Base-by-base conservation (phyloP, 2,888 invertebrate species). In the Frankliniella fusca region DNA sequence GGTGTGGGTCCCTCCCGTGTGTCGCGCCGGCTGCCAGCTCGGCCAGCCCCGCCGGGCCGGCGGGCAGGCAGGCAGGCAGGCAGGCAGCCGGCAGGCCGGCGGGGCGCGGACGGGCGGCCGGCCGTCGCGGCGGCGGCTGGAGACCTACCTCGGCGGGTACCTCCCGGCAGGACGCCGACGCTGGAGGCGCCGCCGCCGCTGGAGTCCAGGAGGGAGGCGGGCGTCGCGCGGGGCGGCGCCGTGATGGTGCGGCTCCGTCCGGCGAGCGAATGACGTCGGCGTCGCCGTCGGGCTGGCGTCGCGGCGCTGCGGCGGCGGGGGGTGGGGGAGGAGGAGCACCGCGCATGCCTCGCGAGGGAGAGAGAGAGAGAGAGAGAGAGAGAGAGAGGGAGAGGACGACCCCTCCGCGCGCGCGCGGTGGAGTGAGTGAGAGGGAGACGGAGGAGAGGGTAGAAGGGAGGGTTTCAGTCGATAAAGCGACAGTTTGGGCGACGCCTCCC, bases 281-380 rank as follows among this genome's bases (percentile, higher is more conserved):
- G 82, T 83, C 81, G 83, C 80, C 54, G 84, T 82, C 80, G 84
- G 84, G 85, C 84, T 84, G 83, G 70, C 79, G 81, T 82, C 28
- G 81, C 65, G 54, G 76, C 23, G 38, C 70, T 28, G 61, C 65
- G 7, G 48, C 54, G 81, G 65, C 81, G 38, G 27, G 50, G 81
- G 81, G 87, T 85, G 87, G 86, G 87, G 86, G 86, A 85, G 86
- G 86, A 83, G 83, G 54, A 54, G 87, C 87, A 89, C 23, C 70
- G 70, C 70, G 70, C 70, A 76, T 76, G 70, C 70, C 70, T 76
- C 70, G 70, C 82, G 82, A 79, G 82, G 83, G 48, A 76, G 48
- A 82, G 28, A 83, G 82, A 81, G 61, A 82, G 48, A 80, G 76
- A 81, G 79, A 81, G 83, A 83, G 80, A 84, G 84, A 82, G 84